Base-by-base conservation (phyloP, 2,888 invertebrate genomes). In the Mellilla xanthometata region DNA sequence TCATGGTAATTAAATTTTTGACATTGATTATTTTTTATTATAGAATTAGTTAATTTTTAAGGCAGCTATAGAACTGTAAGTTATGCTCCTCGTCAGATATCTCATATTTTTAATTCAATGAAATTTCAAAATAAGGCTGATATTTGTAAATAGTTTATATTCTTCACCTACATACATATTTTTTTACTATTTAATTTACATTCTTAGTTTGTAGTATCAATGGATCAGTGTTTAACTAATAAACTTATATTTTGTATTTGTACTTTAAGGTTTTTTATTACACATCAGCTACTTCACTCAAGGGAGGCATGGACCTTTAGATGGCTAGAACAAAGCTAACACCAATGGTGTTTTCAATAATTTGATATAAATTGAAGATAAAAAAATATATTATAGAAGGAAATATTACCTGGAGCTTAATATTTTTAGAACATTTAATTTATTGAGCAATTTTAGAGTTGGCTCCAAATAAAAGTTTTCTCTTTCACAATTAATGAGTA, bases 101-200 rank as follows among this genome's bases (percentile, higher is more conserved):
- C 46, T 49, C 50, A 30, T 36, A 28, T 2, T 24, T 40, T 39
- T 63, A 55, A 28, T 38, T 45, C 40, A 31, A 54, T 68, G 55
- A 68, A 66, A 64, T 61, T 66, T 56, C 56, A 63, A 62, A n/a
- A 77, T 74, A 83, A 86, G 87, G 86, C 87, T 87, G 87, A 86
- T 75, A 55, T 70, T 65, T 82, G 78, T 84, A 83, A 69, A 83
- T 83, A 82, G 61, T 65, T 68, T 60, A 62, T 64, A 60, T 67
- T 60, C 62, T 6, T 38, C 66, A 65, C 63, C 59, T 53, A 60
- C 52, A 48, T 48, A 52, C 57, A 51, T 51, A 45, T 46, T 35
- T 57, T 61, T 58, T 54, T 39, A 59, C 53, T 52, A 58, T 49
- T 59, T 36, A 48, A 60, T 52, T 62, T 61, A 49, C 39, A 2